Evolutionary conservation across 2,888 invertebrate genomes (phyloP).

Genomic region (Parapristionchus giblindavisi): DNA sequence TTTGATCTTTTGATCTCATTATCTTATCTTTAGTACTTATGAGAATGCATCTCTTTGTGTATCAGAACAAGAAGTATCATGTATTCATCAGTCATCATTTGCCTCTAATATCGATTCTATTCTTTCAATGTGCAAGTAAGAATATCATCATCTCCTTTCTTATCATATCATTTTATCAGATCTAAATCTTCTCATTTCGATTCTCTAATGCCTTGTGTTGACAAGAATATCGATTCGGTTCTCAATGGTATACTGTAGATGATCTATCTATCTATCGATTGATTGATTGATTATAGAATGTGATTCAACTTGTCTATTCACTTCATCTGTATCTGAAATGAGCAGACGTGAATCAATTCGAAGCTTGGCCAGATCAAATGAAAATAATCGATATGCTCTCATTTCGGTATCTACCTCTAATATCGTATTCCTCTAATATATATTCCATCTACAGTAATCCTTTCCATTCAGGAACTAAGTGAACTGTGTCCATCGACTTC

Average conservation of each 20-base stretch:
- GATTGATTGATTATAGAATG: constrained; percentile 21
- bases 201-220: constrained; percentile 7
- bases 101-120: background rate
- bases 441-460: background rate
- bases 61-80: constrained; percentile 6
- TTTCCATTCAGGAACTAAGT: constrained; percentile 16
- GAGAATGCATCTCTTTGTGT: constrained; percentile 30
- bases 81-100: constrained; percentile 20
- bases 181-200: background rate
- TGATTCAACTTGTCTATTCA: constrained; percentile 34
- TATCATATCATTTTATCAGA: background rate
- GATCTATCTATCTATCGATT: no score
- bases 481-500: constrained; percentile 18
- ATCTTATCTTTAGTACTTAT: constrained; percentile 28
- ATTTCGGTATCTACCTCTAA: constrained; percentile 17
- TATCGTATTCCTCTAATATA: background rate
- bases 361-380: constrained; percentile 5
- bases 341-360: constrained; percentile 14
- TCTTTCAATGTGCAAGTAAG: constrained; percentile 25
- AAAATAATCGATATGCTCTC: constrained; percentile 21
- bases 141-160: background rate
- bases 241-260: background rate
- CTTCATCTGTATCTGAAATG: constrained; percentile 8
- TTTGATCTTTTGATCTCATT: background rate
- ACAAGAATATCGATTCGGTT: constrained; percentile 18